phyloP scores from a whole-genome alignment of 2,113 vertebrate genomes.

The Crypturellus undulatus region DNA sequence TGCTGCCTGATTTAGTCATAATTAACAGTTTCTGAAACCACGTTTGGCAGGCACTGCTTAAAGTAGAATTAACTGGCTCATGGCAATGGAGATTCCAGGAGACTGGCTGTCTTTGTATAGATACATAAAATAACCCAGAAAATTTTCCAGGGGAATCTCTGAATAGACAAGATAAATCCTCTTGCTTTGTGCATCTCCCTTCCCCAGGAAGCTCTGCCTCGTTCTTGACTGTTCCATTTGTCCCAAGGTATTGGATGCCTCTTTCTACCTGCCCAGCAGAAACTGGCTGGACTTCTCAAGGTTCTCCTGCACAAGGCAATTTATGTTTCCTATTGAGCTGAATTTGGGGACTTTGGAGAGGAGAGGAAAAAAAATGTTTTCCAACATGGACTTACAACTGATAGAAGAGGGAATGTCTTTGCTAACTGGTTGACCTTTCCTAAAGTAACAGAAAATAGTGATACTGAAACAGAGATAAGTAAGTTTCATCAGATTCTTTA shows the following conservation, averaged over 20 bases:
- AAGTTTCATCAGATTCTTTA: background rate
- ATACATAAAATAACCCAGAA: background rate
- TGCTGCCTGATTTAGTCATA: constrained; percentile 41
- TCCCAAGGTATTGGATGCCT: background rate
- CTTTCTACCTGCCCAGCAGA: background rate
- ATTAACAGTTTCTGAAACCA: background rate
- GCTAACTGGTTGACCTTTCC: background rate
- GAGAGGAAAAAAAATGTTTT: background rate
- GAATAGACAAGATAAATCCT: background rate
- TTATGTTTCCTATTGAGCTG: background rate
- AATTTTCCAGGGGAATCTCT: background rate
- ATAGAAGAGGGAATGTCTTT: background rate
- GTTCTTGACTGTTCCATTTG: background rate
- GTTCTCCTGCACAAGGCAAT: background rate
- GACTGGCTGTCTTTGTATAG: background rate
- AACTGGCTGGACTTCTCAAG: background rate
- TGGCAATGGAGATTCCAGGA: background rate
- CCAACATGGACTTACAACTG: background rate
- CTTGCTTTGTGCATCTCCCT: background rate
- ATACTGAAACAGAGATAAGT: background rate
- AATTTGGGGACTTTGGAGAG: background rate
- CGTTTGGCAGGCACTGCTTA: constrained; percentile 19
- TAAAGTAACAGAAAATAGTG: background rate
- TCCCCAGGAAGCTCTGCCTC: background rate
- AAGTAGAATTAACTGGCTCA: constrained; percentile 18